Evolutionary conservation across 2,888 invertebrate genomes (phyloP), one percentile per base, ranked within the genome.

Genomic region (Leucophora obtusa): DNA sequence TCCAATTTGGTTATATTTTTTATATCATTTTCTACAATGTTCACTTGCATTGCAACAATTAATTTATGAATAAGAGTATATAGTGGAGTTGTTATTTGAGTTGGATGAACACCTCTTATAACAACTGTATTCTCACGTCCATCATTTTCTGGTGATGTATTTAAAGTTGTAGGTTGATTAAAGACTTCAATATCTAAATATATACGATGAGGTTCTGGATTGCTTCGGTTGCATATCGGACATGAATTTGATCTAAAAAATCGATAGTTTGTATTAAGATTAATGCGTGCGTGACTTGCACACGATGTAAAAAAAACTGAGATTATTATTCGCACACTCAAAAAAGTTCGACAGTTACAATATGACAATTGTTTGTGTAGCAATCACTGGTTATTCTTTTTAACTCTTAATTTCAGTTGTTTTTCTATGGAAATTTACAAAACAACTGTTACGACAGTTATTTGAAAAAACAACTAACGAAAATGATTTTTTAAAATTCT

Each of bases 161-260:
- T 15, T 18, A 18, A 65, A 8, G 6, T 18, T 18, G 33, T 33
- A 21, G 8, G 35, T 35, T 35, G 9, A 14, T 35, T 35, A 5
- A 35, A 8, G 35, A 43, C 2, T 11, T 11, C 43, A 5, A 66
- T 11, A 15, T 66, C 66, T n/a, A 66, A 18, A 38, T 53, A 66
- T 21, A 66, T 53, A 8, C 66, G 66, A 43, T 66, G 66, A 11
- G 66, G 66, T 15, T 54, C 21, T 1, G 66, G 66, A 15, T 54
- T 35, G n/a, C 1, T 54, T 18, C 21, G 54, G 2, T 54, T 66
- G 53, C 66, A 66, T 43, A 66, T 38, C 8, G 66, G 66, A 10
- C 66, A 66, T 7, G 38, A 54, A 24, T 66, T 66, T 14, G 38
- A 66, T n/a, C 66, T 66, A 21, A 21, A 21, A 21, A 21, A 21